Percentiles rank a stretch among this genome's conserved stretches.
These are phyloP conservation scores for Melanotaenia parkinsoni DNA, from an alignment of 2,797 vertebrate species.

Conservation along the genomic window DNA sequence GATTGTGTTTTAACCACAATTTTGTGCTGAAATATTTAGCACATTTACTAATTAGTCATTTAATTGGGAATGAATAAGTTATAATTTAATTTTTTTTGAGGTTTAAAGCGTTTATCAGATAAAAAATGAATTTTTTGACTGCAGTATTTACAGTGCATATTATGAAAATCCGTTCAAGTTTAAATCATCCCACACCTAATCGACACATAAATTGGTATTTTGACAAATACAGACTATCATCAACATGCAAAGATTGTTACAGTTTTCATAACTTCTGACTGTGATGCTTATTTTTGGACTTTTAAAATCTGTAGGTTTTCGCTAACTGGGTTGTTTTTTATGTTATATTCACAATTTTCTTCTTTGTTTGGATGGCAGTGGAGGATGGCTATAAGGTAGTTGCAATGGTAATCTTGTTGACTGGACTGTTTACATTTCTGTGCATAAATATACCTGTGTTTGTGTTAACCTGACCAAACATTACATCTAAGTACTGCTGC, in stretches of 20 bases:
- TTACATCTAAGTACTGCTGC: too few species aligned
- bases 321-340: background rate
- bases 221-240: too few species aligned
- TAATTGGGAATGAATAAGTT: background rate
- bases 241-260: background rate
- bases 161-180: background rate
- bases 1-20: background rate
- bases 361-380: background rate
- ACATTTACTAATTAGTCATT: background rate
- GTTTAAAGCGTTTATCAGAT: too few species aligned
- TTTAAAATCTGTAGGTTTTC: background rate
- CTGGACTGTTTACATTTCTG: too few species aligned
- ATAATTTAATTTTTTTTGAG: background rate
- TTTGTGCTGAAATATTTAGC: background rate
- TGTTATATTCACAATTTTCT: background rate
- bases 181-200: too few species aligned
- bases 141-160: background rate
- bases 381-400: background rate
- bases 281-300: background rate
- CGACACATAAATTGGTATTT: too few species aligned
- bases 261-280: background rate
- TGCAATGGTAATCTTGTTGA: background rate
- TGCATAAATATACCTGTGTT: background rate
- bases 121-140: background rate
- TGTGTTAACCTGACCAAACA: too few species aligned